Evolutionary conservation across 2,888 invertebrate genomes (phyloP).

Genomic region (Sylvicola cinctus): DNA sequence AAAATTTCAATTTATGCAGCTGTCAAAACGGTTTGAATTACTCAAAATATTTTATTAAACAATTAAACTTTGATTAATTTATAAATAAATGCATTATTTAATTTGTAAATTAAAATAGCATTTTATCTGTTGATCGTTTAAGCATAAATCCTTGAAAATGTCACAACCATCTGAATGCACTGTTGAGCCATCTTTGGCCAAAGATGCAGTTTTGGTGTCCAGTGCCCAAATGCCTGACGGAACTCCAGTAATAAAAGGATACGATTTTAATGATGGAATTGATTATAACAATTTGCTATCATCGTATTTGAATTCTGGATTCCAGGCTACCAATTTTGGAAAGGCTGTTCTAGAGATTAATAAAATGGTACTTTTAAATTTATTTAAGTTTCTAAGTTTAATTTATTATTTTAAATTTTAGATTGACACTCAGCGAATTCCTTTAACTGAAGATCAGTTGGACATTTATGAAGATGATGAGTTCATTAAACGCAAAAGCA

Average conservation of each 20-base stretch:
- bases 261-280: constrained; percentile 81
- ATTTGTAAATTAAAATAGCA: too few species aligned
- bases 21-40: too few species aligned
- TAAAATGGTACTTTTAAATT: constrained; percentile 44
- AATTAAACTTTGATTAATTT: too few species aligned
- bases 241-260: constrained; percentile 57
- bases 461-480: constrained; percentile 56
- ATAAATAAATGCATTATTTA: too few species aligned
- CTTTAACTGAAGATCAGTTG: constrained; percentile 42
- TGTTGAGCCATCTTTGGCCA: constrained; percentile 29
- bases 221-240: constrained; percentile 43
- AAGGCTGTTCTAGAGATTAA: constrained; percentile 78
- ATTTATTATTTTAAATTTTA: constrained; percentile 13
- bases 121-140: too few species aligned
- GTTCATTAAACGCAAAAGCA: constrained; percentile 51
- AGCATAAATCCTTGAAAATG: too few species aligned
- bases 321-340: constrained; percentile 93
- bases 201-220: constrained; percentile 48
- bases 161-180: not conserved
- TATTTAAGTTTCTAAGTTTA: not conserved
- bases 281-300: constrained; percentile 68
- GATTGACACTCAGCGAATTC: constrained; percentile 48
- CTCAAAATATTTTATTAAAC: too few species aligned
- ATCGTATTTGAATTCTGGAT: constrained; percentile 68
- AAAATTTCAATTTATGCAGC: too few species aligned